Base-by-base conservation (phyloP, 2,888 invertebrate species). In the Agrochola lychnidis region DNA sequence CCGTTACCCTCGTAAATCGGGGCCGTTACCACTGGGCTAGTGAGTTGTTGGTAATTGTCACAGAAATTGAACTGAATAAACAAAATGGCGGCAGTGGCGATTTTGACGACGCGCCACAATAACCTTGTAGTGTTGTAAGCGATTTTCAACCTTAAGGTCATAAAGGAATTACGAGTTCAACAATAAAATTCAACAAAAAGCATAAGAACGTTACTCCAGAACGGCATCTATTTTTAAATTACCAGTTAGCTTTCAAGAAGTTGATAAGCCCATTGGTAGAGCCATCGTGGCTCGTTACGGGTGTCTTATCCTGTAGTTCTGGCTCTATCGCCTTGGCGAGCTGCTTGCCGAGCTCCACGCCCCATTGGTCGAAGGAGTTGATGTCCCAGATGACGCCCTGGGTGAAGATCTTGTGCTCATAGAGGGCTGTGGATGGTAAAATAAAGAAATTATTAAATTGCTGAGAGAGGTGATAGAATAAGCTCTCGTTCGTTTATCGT, bases 351-450 rank as follows among this genome's bases (percentile, higher is more conserved):
- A 99, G 97, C 95, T 99, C 99, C 71, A 99, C 99, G 56, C 99
- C 99, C 99, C 99, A 99, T 93, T 99, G 99, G 97, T 99, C 99
- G 94, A 98, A 99, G 0, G 99, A 99, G 95, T 99, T 99, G 93
- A 99, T 99, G 95, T 99, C 99, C 99, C 99, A 99, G 90, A 99
- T 98, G 67, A 99, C 98, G 63, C 99, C 99, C 94, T 99, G 99
- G 0, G 98, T 98, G 97, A 99, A 99, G 90, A 99, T 99, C 96
- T 99, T 99, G 95, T 99, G 99, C 94, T 99, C 99, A 94, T 99
- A 99, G 97, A 99, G 97, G 0, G 99, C 99, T 99, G 96, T 67
- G 96, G 78, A 14, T 73, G 53, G 40, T 22, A 48, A 48, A 61
- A 42, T 36, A 10, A 36, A 42, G 16, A 22, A 25, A 66, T 19